A percentile compares a stretch with the other conserved stretches of the same genome.
Evolutionary conservation across 2,888 invertebrate genomes (phyloP).

Genomic region (Ellobium chinense): DNA sequence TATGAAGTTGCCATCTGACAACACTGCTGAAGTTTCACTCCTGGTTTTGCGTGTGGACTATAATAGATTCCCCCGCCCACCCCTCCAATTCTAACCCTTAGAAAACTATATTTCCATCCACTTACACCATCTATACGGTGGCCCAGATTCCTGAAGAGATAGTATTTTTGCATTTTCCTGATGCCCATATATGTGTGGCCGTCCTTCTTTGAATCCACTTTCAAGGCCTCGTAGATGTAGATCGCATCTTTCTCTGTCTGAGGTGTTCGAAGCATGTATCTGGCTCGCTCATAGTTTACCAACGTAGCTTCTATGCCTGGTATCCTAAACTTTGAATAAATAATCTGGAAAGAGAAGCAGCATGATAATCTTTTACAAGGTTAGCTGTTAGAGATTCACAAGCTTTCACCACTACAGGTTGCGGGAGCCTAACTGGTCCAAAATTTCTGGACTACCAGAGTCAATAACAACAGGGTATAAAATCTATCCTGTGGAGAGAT

Average conservation of each 20-base stretch:
- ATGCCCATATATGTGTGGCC: slow-evolving; percentile 64
- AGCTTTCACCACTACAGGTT: too few relatives aligned
- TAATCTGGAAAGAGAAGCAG: slow-evolving; percentile 22
- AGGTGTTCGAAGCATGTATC: slow-evolving; percentile 55
- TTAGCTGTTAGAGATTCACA: neutral
- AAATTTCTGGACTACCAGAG: too few relatives aligned
- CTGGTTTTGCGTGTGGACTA: too few relatives aligned
- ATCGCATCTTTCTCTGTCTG: slow-evolving; percentile 64
- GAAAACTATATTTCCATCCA: too few relatives aligned
- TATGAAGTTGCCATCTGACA: neutral
- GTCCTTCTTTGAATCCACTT: slow-evolving; percentile 57
- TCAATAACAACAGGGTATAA: too few relatives aligned
- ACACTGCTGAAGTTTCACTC: too few relatives aligned
- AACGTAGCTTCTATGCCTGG: slow-evolving; percentile 31
- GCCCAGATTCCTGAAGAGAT: slow-evolving; percentile 40
- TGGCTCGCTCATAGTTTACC: slow-evolving; percentile 55
- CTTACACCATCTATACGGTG: slow-evolving; percentile 47
- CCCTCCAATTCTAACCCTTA: too few relatives aligned
- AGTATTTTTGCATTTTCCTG: slow-evolving; percentile 10
- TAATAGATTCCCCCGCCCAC: too few relatives aligned
- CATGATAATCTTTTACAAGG: neutral
- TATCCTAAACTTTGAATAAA: slow-evolving; percentile 6
- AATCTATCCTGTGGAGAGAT: too few relatives aligned
- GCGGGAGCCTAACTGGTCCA: too few relatives aligned
- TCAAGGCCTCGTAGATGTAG: slow-evolving; percentile 70